A percentile compares a stretch with the other conserved stretches of the same genome.
These are phyloP conservation scores for Platalea minor DNA, from an alignment of 2,797 vertebrate genomes.

Conservation along the genomic window DNA sequence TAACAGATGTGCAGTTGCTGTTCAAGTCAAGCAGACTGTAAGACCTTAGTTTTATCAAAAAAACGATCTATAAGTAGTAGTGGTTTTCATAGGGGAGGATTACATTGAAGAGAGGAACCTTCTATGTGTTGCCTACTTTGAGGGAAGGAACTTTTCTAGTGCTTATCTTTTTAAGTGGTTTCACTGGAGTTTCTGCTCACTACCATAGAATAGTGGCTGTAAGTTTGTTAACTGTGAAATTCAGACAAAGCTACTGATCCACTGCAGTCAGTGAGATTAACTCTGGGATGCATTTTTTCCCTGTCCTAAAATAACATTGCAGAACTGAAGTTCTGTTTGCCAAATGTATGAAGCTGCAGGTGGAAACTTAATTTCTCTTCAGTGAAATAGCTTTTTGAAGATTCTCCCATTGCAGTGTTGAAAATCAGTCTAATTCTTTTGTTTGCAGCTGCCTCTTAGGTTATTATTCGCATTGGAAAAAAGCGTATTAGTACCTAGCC, in stretches of 20 bases:
- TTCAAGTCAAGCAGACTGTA: background rate
- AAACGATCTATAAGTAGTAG: background rate
- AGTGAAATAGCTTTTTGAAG: background rate
- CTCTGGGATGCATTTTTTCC: constrained; percentile 21
- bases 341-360: background rate
- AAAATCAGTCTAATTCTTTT: background rate
- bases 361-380: constrained; percentile 28
- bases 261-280: constrained; percentile 26
- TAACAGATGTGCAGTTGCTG: background rate
- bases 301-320: constrained; percentile 33
- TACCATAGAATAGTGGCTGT: constrained; percentile 2
- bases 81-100: background rate
- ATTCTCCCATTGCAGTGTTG: background rate
- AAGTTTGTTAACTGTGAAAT: constrained; percentile 43
- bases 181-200: constrained; percentile 52
- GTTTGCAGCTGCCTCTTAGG: background rate
- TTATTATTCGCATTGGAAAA: background rate
- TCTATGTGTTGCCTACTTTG: background rate
- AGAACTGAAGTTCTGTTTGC: constrained; percentile 15
- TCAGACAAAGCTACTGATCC: constrained; percentile 35
- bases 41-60: background rate
- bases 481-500: background rate
- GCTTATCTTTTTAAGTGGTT: constrained; percentile 20
- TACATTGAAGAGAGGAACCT: background rate
- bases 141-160: background rate